These are phyloP conservation scores for Palaemon carinicauda DNA, from an alignment of 1,140 invertebrate species.

Conservation along the genomic window DNA sequence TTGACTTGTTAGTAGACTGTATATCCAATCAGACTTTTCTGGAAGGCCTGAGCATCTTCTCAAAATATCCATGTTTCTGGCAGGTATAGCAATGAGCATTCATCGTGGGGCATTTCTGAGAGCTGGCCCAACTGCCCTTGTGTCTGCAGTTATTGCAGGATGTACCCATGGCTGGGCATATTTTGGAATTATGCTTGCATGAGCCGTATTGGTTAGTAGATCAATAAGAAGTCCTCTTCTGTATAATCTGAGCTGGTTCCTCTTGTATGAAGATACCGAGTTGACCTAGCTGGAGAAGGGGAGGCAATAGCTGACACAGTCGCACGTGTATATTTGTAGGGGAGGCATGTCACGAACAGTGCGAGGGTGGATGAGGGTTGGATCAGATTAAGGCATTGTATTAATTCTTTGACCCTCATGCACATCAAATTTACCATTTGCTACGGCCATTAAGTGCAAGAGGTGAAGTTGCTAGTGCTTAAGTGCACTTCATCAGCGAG, in stretches of 20 bases:
- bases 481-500: constrained; percentile 16
- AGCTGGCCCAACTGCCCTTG: neutral
- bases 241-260: neutral
- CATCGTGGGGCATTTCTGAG: no score
- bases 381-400: neutral
- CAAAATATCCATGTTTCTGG: neutral
- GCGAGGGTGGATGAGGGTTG: neutral
- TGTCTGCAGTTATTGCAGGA: neutral
- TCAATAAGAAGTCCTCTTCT: neutral
- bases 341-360: neutral
- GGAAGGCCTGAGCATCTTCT: neutral
- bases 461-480: neutral
- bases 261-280: neutral
- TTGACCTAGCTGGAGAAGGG: neutral
- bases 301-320: neutral
- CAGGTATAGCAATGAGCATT: neutral
- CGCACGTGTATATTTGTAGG: neutral
- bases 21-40: neutral
- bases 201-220: neutral
- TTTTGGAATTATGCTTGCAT: neutral
- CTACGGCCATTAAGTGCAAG: neutral
- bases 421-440: neutral
- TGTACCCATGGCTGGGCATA: neutral
- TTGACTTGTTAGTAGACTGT: neutral
- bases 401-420: neutral